These are phyloP conservation scores for Ooceraea biroi DNA, from an alignment of 1,140 invertebrate species.

Conservation along the genomic window DNA sequence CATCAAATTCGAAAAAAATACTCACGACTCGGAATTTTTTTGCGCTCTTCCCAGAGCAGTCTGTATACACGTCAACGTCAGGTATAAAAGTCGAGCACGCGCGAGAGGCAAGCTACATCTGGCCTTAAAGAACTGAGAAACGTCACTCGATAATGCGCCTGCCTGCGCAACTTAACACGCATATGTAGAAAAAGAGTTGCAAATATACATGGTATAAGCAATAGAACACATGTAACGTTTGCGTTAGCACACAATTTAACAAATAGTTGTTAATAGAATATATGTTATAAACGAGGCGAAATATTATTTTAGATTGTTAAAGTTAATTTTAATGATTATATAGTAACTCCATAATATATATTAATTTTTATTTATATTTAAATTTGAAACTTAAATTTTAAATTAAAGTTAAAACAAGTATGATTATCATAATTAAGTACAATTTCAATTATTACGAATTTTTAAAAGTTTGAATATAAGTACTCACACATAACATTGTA, in stretches of 20 bases:
- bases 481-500: background rate
- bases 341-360: background rate
- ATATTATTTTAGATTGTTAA: no score
- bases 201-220: background rate
- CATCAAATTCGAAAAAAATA: background rate
- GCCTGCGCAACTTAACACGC: constrained; percentile 1
- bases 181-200: background rate
- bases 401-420: no score
- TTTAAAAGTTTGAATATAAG: no score
- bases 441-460: no score
- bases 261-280: background rate
- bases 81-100: constrained; percentile 4
- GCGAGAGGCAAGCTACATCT: constrained; percentile 40
- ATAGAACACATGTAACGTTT: background rate
- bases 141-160: constrained; percentile 5
- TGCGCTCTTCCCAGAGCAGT: background rate
- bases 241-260: background rate
- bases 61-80: constrained; percentile 33
- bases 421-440: no score
- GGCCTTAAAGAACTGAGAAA: constrained; percentile 35
- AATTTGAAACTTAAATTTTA: no score
- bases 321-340: no score
- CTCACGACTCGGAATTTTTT: constrained; percentile 7
- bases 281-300: background rate
- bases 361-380: no score